Evolutionary conservation across 1,140 invertebrate genomes (phyloP).

Genomic region (Aphaenogaster floridana): DNA sequence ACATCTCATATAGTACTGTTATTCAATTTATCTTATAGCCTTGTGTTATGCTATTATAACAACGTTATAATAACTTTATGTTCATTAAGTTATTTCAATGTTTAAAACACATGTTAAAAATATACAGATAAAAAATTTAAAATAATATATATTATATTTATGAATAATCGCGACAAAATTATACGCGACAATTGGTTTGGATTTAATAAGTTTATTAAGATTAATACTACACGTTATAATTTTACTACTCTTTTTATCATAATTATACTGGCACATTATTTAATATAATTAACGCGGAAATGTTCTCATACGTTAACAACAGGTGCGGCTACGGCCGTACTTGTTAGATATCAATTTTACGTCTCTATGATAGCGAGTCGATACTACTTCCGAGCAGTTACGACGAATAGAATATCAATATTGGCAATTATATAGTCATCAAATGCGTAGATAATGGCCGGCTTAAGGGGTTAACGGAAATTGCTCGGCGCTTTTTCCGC

Average conservation of each 20-base stretch:
- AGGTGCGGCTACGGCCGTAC: neutral
- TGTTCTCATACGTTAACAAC: neutral
- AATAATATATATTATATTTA: no score
- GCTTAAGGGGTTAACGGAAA: slow-evolving; percentile 55
- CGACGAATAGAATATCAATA: slow-evolving; percentile 40
- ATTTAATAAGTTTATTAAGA: neutral
- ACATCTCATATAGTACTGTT: neutral
- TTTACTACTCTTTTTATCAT: neutral
- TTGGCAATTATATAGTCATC: slow-evolving; percentile 51
- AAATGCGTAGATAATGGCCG: slow-evolving; percentile 42
- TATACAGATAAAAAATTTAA: neutral
- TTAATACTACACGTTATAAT: neutral
- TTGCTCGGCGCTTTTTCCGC: slow-evolving; percentile 48
- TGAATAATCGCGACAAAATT: neutral
- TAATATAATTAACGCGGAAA: neutral
- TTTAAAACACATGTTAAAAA: neutral
- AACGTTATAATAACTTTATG: neutral
- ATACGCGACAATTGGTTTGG: neutral
- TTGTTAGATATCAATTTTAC: neutral
- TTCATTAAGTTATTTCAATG: neutral
- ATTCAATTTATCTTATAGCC: neutral
- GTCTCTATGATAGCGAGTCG: neutral
- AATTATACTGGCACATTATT: neutral
- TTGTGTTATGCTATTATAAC: neutral
- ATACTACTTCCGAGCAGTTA: neutral